Conservation (phyloP, 2,797 vertebrate species). For the Sphaeramia orbicularis region DNA sequence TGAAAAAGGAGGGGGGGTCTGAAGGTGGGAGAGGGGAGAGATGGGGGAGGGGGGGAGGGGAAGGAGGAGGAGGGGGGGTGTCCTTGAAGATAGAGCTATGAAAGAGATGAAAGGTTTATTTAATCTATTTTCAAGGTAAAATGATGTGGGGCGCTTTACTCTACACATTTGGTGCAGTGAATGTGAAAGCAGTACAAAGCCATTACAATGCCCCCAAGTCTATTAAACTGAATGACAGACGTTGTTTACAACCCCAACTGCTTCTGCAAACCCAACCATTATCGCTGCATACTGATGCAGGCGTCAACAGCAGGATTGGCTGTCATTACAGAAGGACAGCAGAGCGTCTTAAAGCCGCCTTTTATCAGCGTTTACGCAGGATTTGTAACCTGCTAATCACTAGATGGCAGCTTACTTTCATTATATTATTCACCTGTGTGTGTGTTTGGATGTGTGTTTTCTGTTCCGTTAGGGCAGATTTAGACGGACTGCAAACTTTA, state of each 20-base stretch:
- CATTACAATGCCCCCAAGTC: conserved; percentile 68
- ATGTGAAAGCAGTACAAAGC: conserved; percentile 68
- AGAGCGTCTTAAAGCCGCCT: conserved; percentile 39
- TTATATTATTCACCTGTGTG: too few relatives aligned
- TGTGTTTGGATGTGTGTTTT: too few relatives aligned
- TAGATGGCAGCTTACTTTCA: conserved; percentile 23
- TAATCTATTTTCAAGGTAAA: conserved; percentile 84
- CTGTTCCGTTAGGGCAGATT: too few relatives aligned
- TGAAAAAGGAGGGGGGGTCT: background rate
- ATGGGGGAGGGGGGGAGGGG: background rate
- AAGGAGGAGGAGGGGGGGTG: background rate
- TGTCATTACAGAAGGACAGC: conserved; percentile 44
- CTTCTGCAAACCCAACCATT: conserved; percentile 56
- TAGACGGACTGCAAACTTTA: too few relatives aligned
- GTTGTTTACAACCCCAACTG: conserved; percentile 74
- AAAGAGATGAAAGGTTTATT: conserved; percentile 82
- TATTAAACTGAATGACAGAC: conserved; percentile 76
- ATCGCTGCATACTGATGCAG: conserved; percentile 73
- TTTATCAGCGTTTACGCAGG: conserved; percentile 39
- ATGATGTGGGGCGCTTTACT: conserved; percentile 63
- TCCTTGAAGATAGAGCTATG: conserved; percentile 75
- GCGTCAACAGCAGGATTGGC: conserved; percentile 56
- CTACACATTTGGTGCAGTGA: conserved; percentile 53
- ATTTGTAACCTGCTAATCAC: conserved; percentile 54
- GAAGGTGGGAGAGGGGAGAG: background rate